Evolutionary conservation across 1,140 invertebrate genomes (phyloP).

Genomic region (Drosophila lacteicornis): DNA sequence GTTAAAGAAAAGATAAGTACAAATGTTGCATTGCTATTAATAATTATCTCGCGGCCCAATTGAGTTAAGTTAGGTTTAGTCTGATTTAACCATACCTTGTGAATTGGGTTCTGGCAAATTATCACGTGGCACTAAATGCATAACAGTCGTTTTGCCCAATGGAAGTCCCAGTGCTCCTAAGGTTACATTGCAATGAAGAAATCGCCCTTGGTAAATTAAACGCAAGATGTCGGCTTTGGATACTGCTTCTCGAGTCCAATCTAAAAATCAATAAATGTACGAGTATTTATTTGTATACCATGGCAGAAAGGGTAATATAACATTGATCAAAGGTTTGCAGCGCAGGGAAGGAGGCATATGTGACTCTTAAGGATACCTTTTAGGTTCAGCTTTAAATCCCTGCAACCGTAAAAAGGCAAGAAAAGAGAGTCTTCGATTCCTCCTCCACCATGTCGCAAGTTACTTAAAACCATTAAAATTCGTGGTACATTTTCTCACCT

Average conservation of each 20-base stretch:
- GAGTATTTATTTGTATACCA: neutral
- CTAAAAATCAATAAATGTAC: slow-evolving; percentile 86
- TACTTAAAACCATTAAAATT: neutral
- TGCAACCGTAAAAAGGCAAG: no score
- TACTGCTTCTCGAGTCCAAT: slow-evolving; percentile 98
- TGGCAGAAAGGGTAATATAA: neutral
- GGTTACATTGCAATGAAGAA: slow-evolving; percentile 99
- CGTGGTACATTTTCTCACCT: slow-evolving; percentile 87
- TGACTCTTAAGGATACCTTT: neutral
- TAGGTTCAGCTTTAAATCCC: neutral
- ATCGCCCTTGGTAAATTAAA: slow-evolving; percentile 99
- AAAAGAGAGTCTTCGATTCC: no score
- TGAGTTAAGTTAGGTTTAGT: neutral
- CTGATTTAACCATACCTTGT: slow-evolving; percentile 89
- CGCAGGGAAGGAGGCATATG: no score
- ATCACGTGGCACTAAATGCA: slow-evolving; percentile 99
- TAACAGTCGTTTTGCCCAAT: slow-evolving; percentile 98
- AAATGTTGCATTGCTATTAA: no score
- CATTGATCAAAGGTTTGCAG: no score
- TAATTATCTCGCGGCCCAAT: no score
- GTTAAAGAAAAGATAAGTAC: no score
- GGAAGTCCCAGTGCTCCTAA: slow-evolving; percentile 98
- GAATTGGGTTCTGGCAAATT: slow-evolving; percentile 99
- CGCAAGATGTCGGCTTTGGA: slow-evolving; percentile 98
- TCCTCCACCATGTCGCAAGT: neutral